These are phyloP conservation scores for Bimastos eiseni DNA, from an alignment of 2,888 invertebrate species.

Conservation along the genomic window DNA sequence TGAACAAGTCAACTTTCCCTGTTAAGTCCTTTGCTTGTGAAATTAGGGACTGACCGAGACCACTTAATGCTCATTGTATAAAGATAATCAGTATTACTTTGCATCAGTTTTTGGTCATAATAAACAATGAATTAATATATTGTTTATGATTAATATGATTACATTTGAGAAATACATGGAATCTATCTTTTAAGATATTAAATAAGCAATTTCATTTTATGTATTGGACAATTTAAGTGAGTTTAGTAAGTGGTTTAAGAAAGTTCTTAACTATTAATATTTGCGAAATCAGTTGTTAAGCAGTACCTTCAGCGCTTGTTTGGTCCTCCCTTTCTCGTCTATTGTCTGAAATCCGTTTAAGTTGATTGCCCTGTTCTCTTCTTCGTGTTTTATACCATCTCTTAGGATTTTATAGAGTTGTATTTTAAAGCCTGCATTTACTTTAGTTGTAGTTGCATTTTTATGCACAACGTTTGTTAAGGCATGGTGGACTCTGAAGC, in stretches of 20 bases:
- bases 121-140: too few species aligned
- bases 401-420: too few species aligned
- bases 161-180: neutral
- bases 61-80: neutral
- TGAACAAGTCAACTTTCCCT: neutral
- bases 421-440: neutral
- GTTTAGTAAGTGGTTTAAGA: neutral
- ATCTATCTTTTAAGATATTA: neutral
- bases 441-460: neutral
- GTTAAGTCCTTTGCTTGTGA: neutral
- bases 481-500: neutral
- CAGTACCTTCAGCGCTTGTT: neutral
- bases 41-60: neutral
- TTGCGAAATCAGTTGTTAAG: neutral
- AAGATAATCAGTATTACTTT: conserved; percentile 1
- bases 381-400: too few species aligned
- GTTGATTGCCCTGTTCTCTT: neutral
- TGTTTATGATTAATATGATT: too few species aligned
- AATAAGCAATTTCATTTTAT: neutral
- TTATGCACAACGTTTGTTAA: neutral
- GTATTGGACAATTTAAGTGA: too few species aligned
- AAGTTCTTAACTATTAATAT: neutral
- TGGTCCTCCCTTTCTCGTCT: neutral
- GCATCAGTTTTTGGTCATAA: too few species aligned
- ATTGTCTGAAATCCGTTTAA: neutral